These are phyloP conservation scores for Melanotaenia boesemani DNA, from an alignment of 2,797 vertebrate genomes.

Conservation along the genomic window DNA sequence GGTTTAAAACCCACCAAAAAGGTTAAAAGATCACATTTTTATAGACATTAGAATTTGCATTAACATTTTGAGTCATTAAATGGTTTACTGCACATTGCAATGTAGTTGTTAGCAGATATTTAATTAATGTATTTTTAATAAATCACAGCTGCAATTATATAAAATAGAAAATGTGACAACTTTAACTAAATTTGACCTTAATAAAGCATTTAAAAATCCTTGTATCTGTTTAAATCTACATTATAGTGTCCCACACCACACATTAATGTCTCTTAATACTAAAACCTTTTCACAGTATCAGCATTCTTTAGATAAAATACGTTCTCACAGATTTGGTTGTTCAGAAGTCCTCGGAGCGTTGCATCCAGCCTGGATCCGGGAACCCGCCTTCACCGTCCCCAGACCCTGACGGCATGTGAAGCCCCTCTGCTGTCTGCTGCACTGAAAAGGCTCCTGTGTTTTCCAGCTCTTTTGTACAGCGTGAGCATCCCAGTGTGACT, in stretches of 20 bases:
- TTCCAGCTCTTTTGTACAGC: constrained; percentile 52
- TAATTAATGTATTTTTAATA: too few species aligned
- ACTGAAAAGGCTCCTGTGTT: constrained; percentile 53
- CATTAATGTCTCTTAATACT: background rate
- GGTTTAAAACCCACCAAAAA: too few species aligned
- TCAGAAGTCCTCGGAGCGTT: background rate
- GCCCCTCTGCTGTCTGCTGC: constrained; percentile 27
- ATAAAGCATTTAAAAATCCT: background rate
- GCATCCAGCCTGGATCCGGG: constrained; percentile 19
- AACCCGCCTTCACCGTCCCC: constrained; percentile 37
- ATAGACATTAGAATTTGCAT: too few species aligned
- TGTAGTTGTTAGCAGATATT: too few species aligned
- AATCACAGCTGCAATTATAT: too few species aligned
- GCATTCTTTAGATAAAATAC: constrained; percentile 1
- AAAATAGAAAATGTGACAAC: background rate
- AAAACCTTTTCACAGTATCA: background rate
- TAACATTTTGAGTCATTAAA: too few species aligned
- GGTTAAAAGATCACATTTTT: too few species aligned
- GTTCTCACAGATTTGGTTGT: constrained; percentile 51
- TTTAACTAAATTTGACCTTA: background rate
- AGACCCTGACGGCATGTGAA: constrained; percentile 12
- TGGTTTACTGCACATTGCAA: too few species aligned
- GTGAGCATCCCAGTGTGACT: constrained; percentile 16
- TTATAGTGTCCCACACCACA: too few species aligned
- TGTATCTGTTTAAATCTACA: background rate